Base-by-base conservation (phyloP, 2,888 invertebrate genomes). In the Clistopyga incitator region DNA sequence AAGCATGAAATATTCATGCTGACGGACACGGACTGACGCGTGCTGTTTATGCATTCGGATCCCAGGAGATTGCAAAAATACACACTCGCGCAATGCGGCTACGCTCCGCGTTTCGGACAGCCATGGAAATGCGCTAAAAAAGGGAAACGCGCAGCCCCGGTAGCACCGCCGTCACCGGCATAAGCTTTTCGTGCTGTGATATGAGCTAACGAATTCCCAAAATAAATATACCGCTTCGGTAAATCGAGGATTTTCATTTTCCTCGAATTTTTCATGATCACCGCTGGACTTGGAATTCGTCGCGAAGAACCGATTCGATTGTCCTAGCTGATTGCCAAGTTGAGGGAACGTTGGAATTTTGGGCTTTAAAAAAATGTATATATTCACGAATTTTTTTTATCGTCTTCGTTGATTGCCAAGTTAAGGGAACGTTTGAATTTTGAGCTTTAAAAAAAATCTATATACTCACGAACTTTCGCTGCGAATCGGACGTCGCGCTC, bases 11-110 rank as follows among this genome's bases (percentile, higher is more conserved):
- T 82, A 82, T 82, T 82, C 82, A 82, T 82, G 78, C 78, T 82
- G 82, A 82, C 82, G 82, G 82, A 82, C 82, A 82, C 72, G 78
- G 82, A 82, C 82, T 82, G 78, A 82, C 82, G 74, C 82, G 82
- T 82, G 78, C 82, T 82, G 82, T 82, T 82, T 82, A 82, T 82
- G 82, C 82, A 82, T 78, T 78, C 82, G 78, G 74, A 82, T 82
- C 82, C 78, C 82, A n/a, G 78, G 82, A 82, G 82, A 82, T 82
- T 82, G 78, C 70, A 82, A 82, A 82, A 82, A 82, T 82, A 82
- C 78, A 82, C 81, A 81, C 64, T 64, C 64, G 25, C 29, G 64
- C 42, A 64, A 20, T 42, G 74, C 67, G 42, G 71, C 42, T 64
- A 20, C 56, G 75, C 50, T 68, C 25, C 50, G 68, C 25, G 59